Evolutionary conservation across 2,888 invertebrate genomes (phyloP).

Genomic region (Acleris laterana): DNA sequence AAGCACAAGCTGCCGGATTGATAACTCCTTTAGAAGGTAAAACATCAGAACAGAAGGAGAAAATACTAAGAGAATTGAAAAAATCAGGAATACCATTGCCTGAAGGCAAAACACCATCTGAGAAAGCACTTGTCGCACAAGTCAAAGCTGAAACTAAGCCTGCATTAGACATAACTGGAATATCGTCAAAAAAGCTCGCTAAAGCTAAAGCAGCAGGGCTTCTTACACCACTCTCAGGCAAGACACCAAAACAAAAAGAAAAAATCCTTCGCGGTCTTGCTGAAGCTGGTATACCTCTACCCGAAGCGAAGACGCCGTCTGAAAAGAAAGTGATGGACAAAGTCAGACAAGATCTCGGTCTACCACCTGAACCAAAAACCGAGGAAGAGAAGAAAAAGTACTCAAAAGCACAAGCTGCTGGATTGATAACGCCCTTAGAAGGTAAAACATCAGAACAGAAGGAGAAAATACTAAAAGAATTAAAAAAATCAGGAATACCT

Average conservation of each 20-base stretch:
- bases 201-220: conserved; percentile 2
- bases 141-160: no score
- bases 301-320: neutral
- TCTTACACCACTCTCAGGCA: neutral
- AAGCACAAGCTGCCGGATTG: conserved; percentile 40
- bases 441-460: neutral
- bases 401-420: neutral
- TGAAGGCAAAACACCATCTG: no score
- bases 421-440: neutral
- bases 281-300: neutral
- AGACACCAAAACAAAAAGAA: neutral
- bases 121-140: no score
- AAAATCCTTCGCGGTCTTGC: neutral
- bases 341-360: neutral
- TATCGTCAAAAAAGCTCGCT: neutral
- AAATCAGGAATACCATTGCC: conserved; percentile 43
- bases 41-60: neutral
- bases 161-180: no score
- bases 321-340: neutral
- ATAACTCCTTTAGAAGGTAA: neutral
- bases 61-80: conserved; percentile 43
- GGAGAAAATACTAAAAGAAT: neutral
- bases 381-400: neutral
- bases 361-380: neutral
- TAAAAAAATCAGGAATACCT: neutral